Conservation (phyloP, 2,888 invertebrate species). For the Nezara viridula region DNA sequence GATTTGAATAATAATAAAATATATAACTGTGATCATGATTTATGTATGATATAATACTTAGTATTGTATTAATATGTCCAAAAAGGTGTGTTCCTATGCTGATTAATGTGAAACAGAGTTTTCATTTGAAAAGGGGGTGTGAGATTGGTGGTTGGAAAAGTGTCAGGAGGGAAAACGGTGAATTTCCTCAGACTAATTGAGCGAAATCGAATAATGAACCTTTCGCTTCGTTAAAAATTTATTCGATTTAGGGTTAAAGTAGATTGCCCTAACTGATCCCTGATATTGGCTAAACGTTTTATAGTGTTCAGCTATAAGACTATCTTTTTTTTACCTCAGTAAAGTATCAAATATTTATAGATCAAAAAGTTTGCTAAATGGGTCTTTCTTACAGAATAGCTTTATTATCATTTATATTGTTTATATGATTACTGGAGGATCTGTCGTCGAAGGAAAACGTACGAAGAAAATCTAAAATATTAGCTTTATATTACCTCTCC, state of each 20-base stretch:
- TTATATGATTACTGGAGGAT: no score
- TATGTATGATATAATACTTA: background rate
- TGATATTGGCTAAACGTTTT: background rate
- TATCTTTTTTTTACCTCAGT: no score
- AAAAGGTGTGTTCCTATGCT: background rate
- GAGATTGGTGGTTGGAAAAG: background rate
- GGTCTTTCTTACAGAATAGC: no score
- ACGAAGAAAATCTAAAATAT: no score
- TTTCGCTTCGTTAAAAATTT: slow-evolving; percentile 14
- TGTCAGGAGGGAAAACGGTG: background rate
- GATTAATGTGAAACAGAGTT: background rate
- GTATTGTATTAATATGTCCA: background rate
- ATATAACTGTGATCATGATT: no score
- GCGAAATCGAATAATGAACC: background rate
- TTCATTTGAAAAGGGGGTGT: background rate
- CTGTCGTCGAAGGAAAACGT: no score
- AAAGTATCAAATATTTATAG: background rate
- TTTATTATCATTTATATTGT: no score
- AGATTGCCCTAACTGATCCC: background rate
- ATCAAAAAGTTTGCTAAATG: no score
- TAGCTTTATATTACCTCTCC: no score
- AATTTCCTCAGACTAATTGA: background rate
- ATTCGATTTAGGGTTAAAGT: background rate
- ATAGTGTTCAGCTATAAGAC: background rate
- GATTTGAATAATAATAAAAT: no score